Evolutionary conservation across 1,140 invertebrate genomes (phyloP).

Genomic region (Drosophila seguyi): DNA sequence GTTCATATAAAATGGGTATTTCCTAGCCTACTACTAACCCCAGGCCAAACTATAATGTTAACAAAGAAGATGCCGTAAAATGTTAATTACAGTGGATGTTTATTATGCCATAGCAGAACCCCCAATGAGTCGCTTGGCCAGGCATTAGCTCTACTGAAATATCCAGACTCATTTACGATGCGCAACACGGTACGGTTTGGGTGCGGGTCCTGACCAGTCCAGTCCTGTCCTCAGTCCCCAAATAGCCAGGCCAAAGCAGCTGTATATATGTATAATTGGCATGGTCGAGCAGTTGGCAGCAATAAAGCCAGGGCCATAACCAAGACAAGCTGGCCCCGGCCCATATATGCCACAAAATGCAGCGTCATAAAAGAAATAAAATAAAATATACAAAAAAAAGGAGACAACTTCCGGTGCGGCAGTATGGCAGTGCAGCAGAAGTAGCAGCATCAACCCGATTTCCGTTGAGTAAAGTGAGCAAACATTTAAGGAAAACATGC

Average conservation of each 20-base stretch:
- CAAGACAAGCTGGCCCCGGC: conserved; percentile 1
- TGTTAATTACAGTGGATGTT: conserved; percentile 61
- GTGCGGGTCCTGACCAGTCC: background rate
- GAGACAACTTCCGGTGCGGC: conserved; percentile 29
- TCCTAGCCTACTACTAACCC: background rate
- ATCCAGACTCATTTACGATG: conserved; percentile 58
- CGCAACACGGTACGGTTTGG: conserved; percentile 46
- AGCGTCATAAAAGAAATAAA: conserved; percentile 59
- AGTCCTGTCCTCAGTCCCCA: conserved; percentile 22
- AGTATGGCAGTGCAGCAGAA: conserved; percentile 1
- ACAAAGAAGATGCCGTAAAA: conserved; percentile 48
- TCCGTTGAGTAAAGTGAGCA: conserved; percentile 29
- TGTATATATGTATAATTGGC: conserved; percentile 62
- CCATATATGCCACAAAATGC: conserved; percentile 69
- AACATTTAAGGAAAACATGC: conserved; percentile 42
- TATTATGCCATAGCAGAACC: conserved; percentile 46
- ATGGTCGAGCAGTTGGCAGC: conserved; percentile 16
- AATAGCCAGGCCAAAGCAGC: conserved; percentile 47
- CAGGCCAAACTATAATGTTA: background rate
- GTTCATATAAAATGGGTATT: background rate
- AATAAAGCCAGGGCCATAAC: conserved; percentile 15
- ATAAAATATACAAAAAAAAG: conserved; percentile 36
- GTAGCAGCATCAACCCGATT: conserved; percentile 34
- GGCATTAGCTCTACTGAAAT: conserved; percentile 55
- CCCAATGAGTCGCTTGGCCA: conserved; percentile 50